Evolutionary conservation across 2,888 invertebrate species (phyloP).

Genomic region (Ecdyonurus torrentis): DNA sequence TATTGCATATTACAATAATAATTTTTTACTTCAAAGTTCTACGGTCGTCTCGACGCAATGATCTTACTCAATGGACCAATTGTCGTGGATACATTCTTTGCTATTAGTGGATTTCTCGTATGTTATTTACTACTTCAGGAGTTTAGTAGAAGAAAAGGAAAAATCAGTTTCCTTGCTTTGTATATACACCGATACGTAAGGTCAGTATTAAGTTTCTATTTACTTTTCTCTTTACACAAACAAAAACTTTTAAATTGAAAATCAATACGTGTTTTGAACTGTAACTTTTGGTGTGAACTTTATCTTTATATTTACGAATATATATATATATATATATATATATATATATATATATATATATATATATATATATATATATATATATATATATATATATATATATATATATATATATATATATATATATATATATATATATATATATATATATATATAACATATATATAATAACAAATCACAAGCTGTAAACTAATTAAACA

Average conservation of each 20-base stretch:
- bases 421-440: too few relatives aligned
- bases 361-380: too few relatives aligned
- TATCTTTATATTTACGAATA: background rate
- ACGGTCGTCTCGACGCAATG: constrained; percentile 19
- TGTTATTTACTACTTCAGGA: constrained; percentile 8
- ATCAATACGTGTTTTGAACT: background rate
- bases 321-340: too few relatives aligned
- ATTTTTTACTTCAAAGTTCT: constrained; percentile 13
- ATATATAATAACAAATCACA: too few relatives aligned
- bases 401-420: too few relatives aligned
- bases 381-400: too few relatives aligned
- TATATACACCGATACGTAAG: constrained; percentile 8
- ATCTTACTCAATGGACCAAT: constrained; percentile 11
- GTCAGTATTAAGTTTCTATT: background rate
- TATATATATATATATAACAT: too few relatives aligned
- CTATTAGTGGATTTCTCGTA: constrained; percentile 10
- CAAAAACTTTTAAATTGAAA: background rate
- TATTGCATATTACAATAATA: background rate
- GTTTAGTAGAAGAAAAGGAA: background rate
- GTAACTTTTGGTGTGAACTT: background rate
- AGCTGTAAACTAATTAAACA: too few relatives aligned
- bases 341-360: too few relatives aligned
- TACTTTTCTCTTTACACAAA: background rate
- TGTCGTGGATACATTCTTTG: constrained; percentile 11
- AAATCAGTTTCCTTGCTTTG: constrained; percentile 2